Conservation (phyloP, 2,797 vertebrate genomes). For the Manis crassicaudata region DNA sequence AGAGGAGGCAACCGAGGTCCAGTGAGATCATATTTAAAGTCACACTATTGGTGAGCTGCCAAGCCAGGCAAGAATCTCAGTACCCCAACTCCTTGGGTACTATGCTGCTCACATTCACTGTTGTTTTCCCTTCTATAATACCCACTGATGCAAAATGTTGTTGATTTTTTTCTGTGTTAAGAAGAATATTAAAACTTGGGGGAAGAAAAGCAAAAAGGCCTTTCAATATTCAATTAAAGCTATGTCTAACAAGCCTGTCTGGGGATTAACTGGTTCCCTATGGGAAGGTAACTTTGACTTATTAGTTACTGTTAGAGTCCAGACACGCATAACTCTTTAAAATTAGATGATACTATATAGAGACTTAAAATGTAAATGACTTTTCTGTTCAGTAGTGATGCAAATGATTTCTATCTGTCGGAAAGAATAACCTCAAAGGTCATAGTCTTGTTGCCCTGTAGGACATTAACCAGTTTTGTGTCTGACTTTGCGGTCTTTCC, state of each 20-base stretch:
- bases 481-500: not conserved
- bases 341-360: not conserved
- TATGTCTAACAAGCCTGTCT: not conserved
- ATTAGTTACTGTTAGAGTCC: not conserved
- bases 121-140: not conserved
- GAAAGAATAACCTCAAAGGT: not conserved
- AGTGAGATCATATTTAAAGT: not conserved
- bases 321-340: constrained; percentile 13
- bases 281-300: not conserved
- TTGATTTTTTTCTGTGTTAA: not conserved
- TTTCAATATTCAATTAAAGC: not conserved
- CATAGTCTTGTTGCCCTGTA: not conserved
- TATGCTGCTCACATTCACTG: no score
- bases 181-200: not conserved
- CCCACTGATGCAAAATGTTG: not conserved
- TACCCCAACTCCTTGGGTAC: no score
- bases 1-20: not conserved
- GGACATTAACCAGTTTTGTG: not conserved
- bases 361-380: constrained; percentile 61
- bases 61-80: not conserved
- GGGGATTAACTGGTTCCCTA: not conserved
- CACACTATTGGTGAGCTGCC: no score
- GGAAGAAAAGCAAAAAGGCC: not conserved
- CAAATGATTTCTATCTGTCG: constrained; percentile 30
- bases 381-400: constrained; percentile 40